A percentile compares a stretch with the other conserved stretches of the same genome.
Conservation (phyloP, 2,888 invertebrate genomes). For the Mesorhabditis belari region DNA sequence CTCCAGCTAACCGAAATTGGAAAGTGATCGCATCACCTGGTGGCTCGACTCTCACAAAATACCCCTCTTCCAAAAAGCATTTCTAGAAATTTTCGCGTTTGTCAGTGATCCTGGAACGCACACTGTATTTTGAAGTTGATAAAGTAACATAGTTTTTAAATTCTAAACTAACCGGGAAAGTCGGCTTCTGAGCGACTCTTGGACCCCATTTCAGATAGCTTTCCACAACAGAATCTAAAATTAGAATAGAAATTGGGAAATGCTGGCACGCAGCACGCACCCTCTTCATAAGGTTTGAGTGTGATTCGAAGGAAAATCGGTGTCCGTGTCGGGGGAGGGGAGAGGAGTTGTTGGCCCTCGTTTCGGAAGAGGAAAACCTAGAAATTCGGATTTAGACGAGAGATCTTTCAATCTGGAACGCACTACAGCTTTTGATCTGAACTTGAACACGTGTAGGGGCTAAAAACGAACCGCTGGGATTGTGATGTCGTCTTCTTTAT, state of each 20-base stretch:
- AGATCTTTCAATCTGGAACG: background rate
- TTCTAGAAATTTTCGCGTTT: conserved; percentile 6
- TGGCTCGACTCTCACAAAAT: conserved; percentile 19
- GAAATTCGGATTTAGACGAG: background rate
- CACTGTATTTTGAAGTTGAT: background rate
- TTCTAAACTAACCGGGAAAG: background rate
- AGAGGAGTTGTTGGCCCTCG: conserved; percentile 12
- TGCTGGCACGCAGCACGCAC: background rate
- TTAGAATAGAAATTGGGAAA: background rate
- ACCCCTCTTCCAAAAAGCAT: conserved; percentile 13
- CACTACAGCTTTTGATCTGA: too few species aligned
- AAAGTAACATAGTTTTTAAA: background rate
- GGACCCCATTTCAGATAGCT: background rate
- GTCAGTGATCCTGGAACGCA: too few species aligned
- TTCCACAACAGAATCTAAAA: background rate
- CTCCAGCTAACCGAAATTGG: conserved; percentile 32
- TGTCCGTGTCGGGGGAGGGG: background rate
- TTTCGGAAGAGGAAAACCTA: conserved; percentile 34
- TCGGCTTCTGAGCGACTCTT: background rate
- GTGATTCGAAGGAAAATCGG: background rate
- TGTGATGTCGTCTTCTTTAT: conserved; percentile 57
- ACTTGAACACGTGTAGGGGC: background rate
- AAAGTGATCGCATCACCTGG: conserved; percentile 17
- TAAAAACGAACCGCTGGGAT: conserved; percentile 22
- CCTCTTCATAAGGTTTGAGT: background rate